Percentiles rank a stretch among this genome's conserved stretches.
Evolutionary conservation across 2,797 vertebrate species (phyloP).

Genomic region (Chloroceryle inda): DNA sequence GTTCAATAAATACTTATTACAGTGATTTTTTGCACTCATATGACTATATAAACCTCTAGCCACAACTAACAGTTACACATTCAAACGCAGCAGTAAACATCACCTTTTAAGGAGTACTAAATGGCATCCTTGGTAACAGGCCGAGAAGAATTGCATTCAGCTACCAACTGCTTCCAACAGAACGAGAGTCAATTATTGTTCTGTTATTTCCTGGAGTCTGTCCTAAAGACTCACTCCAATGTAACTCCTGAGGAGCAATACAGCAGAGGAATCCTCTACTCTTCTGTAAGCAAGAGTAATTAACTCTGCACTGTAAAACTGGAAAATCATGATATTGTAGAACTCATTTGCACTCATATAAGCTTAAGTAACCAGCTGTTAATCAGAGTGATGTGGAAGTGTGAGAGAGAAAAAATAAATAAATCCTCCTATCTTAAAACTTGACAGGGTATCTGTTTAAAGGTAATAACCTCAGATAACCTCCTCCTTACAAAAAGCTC

Average conservation of each 20-base stretch:
- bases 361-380: not conserved
- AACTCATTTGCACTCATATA: not conserved
- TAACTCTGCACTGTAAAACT: not conserved
- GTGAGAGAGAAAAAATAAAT: not conserved
- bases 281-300: not conserved
- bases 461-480: not conserved
- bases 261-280: not conserved
- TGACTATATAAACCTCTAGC: not conserved
- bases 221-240: not conserved
- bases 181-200: not conserved
- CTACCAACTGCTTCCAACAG: not conserved
- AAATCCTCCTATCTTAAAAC: not conserved
- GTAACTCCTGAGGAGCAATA: not conserved
- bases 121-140: not conserved
- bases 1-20: not conserved
- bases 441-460: not conserved
- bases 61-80: not conserved
- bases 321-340: not conserved
- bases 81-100: not conserved
- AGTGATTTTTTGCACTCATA: not conserved
- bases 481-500: not conserved
- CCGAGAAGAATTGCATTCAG: not conserved
- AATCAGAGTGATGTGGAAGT: not conserved
- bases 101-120: constrained; percentile 28
- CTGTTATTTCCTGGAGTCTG: not conserved